Base-by-base conservation (phyloP, 2,888 invertebrate genomes). In the Agrotis segetum region DNA sequence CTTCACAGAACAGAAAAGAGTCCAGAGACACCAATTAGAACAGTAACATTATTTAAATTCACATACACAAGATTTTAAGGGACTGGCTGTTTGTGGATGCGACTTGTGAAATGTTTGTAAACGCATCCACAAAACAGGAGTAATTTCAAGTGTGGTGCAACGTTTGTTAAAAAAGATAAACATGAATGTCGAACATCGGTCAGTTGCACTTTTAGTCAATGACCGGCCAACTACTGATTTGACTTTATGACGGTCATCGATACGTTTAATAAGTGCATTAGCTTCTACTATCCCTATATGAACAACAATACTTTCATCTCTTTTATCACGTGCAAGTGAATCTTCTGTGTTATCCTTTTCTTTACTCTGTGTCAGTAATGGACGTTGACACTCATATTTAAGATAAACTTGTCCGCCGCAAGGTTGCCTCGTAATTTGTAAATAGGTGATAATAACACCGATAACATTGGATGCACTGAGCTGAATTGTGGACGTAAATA, bases 391-490 rank as follows among this genome's bases (percentile, higher is more conserved):
- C 71, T 73, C 59, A 77, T 78, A 74, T 70, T 82, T 72, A 76
- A 72, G 84, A 84, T 84, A 82, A 84, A 82, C 72, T 66, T 78
- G 82, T 74, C 67, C 60, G 34, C n/a, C 53, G 44, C 77, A 82
- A 74, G 82, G 74, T 76, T 78, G 61, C 19, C 34, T 73, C 75
- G 61, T 80, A 76, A 77, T 82, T 82, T 76, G 77, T 84, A 70
- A 78, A 75, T 71, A 77, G 49, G 46, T 71, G 83, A 84, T 84
- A 84, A 76, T 83, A 81, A 66, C 59, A 40, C 3, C 56, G 83
- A 84, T 84, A 84, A 73, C 70, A 66, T 67, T 69, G 74, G 66
- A 73, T 71, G 56, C 63, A 61, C 13, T 29, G 52, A 60, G 34
- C 49, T 85, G 68, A 74, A 76, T 71, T 61, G 74, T 78, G 74